phyloP scores from a whole-genome alignment of 2,797 vertebrate genomes.

The Bovichtus variegatus region DNA sequence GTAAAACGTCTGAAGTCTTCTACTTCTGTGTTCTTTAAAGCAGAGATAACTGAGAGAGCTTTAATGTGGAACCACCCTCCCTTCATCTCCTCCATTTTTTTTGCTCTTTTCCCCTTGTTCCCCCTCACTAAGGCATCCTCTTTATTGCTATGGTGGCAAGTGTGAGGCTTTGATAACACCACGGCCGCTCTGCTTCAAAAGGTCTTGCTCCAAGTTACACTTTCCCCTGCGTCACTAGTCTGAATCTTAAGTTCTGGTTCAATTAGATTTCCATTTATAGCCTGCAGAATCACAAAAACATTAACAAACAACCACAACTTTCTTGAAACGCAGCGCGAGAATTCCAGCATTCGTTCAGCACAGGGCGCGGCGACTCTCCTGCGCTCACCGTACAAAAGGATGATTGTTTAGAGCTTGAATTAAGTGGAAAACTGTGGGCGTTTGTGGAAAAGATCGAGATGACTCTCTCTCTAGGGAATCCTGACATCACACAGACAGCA shows the following conservation, averaged over 20 bases:
- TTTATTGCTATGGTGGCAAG: constrained; percentile 42
- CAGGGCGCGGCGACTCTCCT: constrained; percentile 48
- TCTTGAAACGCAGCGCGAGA: constrained; percentile 53
- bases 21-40: constrained; percentile 58
- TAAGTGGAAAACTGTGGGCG: constrained; percentile 77
- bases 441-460: constrained; percentile 70
- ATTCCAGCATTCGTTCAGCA: constrained; percentile 59
- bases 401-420: constrained; percentile 73
- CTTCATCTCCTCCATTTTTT: constrained; percentile 41
- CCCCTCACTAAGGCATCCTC: constrained; percentile 40
- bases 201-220: constrained; percentile 54
- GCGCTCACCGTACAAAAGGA: constrained; percentile 65
- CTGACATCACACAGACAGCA: constrained; percentile 76
- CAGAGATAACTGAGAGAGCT: constrained; percentile 64
- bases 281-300: constrained; percentile 30
- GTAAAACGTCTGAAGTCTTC: constrained; percentile 65
- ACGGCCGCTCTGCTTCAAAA: constrained; percentile 59
- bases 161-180: constrained; percentile 65
- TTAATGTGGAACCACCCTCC: constrained; percentile 69
- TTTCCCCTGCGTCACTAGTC: constrained; percentile 33
- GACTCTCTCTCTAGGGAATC: constrained; percentile 74
- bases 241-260: constrained; percentile 33
- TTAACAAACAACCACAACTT: constrained; percentile 53
- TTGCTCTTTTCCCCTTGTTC: constrained; percentile 16
- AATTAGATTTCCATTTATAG: constrained; percentile 30